Evolutionary conservation across 2,888 invertebrate species (phyloP), one percentile per base, ranked within the genome.

Genomic region (Panzeria rudis): DNA sequence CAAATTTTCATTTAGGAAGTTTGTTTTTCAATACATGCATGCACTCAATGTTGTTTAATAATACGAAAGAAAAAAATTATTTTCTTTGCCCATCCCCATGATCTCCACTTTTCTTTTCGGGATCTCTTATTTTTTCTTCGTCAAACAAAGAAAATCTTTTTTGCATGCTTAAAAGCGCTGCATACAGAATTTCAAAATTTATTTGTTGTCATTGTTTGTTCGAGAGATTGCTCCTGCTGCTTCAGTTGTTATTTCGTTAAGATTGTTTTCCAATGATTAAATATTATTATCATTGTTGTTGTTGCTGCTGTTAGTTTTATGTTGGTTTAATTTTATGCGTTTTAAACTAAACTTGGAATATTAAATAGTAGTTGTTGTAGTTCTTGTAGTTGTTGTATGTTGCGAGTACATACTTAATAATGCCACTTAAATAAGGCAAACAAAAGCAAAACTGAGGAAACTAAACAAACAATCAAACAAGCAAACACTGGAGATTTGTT

Each of bases 291-390:
- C 15, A 7, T 81, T 59, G 50, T 52, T 64, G 25, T 23, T 69
- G 66, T 8, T 56, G 62, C 11, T 72, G 72, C 25, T 59, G 62
- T 25, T 56, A 72, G 56, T 78, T 75, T 75, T 71, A 61, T 82
- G 78, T 75, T 71, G 52, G 38, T 82, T 78, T 82, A 78, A 85
- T 85, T 85, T 82, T 85, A 85, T 85, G 85, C 82, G 78, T 79
- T 85, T 85, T 44, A 29, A 62, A 62, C 68, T 47, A 41, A 85
- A 82, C 73, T 73, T 71, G 77, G 84, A 85, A 85, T 81, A 82
- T 78, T 85, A 85, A 85, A 83, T 68, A 83, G 78, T 41, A 29
- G 11, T 20, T 29, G 38, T 13, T 41, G 41, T 15, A 35, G 29
- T 29, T 17, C 4, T 20, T 29, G 47, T 9, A 29, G 52, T 15